A percentile compares a stretch with the other conserved stretches of the same genome.
Evolutionary conservation across 2,888 invertebrate species (phyloP).

Genomic region (Callyntrura guangdongensis): DNA sequence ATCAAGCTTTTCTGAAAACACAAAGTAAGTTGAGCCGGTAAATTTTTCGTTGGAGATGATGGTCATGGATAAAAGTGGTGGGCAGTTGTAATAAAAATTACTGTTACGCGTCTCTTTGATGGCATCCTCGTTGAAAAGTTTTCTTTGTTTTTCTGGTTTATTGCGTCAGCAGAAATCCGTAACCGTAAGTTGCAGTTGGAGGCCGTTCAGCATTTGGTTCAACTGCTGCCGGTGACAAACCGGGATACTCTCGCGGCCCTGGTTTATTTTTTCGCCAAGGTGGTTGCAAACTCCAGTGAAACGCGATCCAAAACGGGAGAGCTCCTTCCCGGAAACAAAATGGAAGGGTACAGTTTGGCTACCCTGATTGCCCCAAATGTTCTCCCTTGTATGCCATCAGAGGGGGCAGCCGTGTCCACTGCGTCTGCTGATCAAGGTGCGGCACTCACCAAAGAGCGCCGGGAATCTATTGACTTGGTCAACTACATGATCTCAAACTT

Average conservation of each 20-base stretch:
- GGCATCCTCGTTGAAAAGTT: neutral
- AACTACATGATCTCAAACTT: slow-evolving; percentile 91
- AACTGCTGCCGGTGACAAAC: slow-evolving; percentile 94
- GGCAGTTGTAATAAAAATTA: too few species aligned
- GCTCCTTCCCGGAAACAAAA: slow-evolving; percentile 93
- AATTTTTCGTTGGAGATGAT: neutral
- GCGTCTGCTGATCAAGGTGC: slow-evolving; percentile 85
- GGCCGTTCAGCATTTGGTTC: slow-evolving; percentile 93
- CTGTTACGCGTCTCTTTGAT: neutral
- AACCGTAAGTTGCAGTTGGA: slow-evolving; percentile 94
- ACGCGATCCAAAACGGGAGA: slow-evolving; percentile 88
- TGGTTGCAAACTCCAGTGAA: slow-evolving; percentile 91
- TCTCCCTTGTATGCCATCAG: slow-evolving; percentile 92
- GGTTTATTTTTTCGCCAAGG: slow-evolving; percentile 92
- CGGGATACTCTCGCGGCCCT: slow-evolving; percentile 95
- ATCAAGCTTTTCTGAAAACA: slow-evolving; percentile 95
- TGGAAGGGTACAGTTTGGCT: slow-evolving; percentile 97
- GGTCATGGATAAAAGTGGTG: neutral
- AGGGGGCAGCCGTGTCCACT: slow-evolving; percentile 64
- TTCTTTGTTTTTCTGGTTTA: neutral
- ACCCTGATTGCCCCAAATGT: slow-evolving; percentile 98
- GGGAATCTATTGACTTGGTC: slow-evolving; percentile 96
- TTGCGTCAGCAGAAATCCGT: slow-evolving; percentile 89
- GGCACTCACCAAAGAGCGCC: slow-evolving; percentile 91
- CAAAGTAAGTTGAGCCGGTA: slow-evolving; percentile 90